Evolutionary conservation across 2,888 invertebrate species (phyloP).

Genomic region (Octonoba sinensis): DNA sequence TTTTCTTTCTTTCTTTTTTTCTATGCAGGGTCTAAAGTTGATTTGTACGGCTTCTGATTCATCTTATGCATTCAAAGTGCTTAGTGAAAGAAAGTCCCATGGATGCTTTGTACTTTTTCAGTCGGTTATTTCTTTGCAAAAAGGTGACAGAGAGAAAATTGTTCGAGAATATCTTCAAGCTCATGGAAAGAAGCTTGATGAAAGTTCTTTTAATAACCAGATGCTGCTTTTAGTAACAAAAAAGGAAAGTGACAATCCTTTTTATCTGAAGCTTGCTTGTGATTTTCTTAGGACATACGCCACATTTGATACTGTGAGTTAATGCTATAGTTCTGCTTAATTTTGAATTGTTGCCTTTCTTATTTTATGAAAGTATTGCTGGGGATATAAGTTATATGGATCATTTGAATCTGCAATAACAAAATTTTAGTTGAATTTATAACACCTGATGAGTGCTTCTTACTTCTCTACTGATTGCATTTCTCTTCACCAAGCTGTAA

Average conservation of each 20-base stretch:
- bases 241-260: constrained; percentile 71
- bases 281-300: constrained; percentile 70
- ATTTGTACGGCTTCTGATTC: constrained; percentile 68
- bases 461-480: too few species aligned
- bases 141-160: constrained; percentile 29
- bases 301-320: constrained; percentile 63
- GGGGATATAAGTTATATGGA: neutral
- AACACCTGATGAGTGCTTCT: too few species aligned
- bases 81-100: constrained; percentile 60
- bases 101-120: constrained; percentile 10
- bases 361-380: neutral
- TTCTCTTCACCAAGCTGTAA: too few species aligned
- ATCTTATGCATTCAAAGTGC: constrained; percentile 67
- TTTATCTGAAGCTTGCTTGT: constrained; percentile 72
- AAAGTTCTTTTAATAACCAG: constrained; percentile 72
- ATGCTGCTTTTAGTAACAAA: constrained; percentile 71
- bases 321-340: neutral
- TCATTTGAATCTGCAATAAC: too few species aligned
- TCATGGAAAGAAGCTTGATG: constrained; percentile 71
- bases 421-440: too few species aligned
- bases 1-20: too few species aligned
- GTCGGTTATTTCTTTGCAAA: constrained; percentile 9
- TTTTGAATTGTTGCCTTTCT: too few species aligned
- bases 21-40: constrained; percentile 52
- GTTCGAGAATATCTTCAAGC: constrained; percentile 67